Conservation (phyloP, 2,888 invertebrate species). For the Lissonota sp. region DNA sequence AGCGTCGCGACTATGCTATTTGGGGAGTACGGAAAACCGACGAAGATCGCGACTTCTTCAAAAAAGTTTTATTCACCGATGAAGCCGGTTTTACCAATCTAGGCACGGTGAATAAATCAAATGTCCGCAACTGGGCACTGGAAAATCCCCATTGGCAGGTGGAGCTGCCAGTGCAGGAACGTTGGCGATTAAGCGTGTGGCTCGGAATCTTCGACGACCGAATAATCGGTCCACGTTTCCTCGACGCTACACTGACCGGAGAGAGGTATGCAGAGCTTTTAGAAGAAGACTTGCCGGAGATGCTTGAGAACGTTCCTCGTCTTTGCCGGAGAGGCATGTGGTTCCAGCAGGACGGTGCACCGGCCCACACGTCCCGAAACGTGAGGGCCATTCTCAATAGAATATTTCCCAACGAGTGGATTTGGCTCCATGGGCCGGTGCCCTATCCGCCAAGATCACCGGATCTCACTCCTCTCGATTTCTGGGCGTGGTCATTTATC, state of each 20-base stretch:
- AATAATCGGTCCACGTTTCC: constrained; percentile 65
- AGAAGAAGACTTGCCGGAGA: constrained; percentile 16
- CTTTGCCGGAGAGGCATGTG: constrained; percentile 18
- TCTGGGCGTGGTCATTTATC: constrained; percentile 16
- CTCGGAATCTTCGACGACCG: constrained; percentile 52
- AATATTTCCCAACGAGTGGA: constrained; percentile 33
- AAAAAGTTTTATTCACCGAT: background rate
- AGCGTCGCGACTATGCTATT: no score
- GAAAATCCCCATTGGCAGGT: background rate
- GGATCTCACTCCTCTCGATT: constrained; percentile 29
- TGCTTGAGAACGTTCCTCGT: constrained; percentile 22
- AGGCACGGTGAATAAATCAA: background rate
- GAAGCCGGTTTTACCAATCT: background rate
- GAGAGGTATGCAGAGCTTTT: constrained; percentile 56
- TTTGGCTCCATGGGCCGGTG: constrained; percentile 41
- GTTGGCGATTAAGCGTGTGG: constrained; percentile 54
- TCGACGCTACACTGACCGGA: constrained; percentile 61
- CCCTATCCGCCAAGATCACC: constrained; percentile 41
- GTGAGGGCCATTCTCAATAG: constrained; percentile 13
- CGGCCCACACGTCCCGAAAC: constrained; percentile 15
- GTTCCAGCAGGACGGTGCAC: constrained; percentile 27
- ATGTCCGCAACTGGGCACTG: background rate
- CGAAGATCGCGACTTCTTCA: constrained; percentile 10
- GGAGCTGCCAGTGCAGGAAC: constrained; percentile 38
- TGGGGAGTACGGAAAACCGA: no score